Evolutionary conservation across 2,888 invertebrate species (phyloP).

Genomic region (Girardia tigrina): DNA sequence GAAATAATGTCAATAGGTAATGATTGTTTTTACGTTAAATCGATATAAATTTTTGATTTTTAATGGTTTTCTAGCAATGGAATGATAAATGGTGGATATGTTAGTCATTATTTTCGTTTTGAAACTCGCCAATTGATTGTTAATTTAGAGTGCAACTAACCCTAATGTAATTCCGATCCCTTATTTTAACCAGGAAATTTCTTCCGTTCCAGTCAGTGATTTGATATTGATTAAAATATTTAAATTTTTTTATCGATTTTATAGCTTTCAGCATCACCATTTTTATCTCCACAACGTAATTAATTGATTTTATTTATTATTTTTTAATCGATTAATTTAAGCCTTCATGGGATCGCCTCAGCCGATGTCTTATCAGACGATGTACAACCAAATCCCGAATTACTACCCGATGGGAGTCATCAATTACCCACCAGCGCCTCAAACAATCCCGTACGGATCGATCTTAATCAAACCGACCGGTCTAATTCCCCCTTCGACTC

Average conservation of each 20-base stretch:
- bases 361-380: background rate
- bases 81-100: background rate
- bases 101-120: background rate
- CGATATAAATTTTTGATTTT: background rate
- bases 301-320: background rate
- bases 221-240: background rate
- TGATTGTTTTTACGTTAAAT: background rate
- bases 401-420: background rate
- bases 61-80: background rate
- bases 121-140: background rate
- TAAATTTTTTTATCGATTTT: too few relatives aligned
- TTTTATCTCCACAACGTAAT: background rate
- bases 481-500: background rate
- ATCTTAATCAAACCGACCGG: background rate
- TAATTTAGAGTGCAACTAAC: background rate
- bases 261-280: background rate
- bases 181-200: background rate
- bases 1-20: background rate
- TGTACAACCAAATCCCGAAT: background rate
- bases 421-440: background rate
- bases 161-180: background rate
- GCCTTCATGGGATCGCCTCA: background rate
- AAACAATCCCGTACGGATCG: background rate
- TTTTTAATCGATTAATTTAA: background rate
- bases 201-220: background rate